These are phyloP conservation scores for Aleiodes sp. DNA, from an alignment of 1,140 invertebrate species.

Conservation along the genomic window DNA sequence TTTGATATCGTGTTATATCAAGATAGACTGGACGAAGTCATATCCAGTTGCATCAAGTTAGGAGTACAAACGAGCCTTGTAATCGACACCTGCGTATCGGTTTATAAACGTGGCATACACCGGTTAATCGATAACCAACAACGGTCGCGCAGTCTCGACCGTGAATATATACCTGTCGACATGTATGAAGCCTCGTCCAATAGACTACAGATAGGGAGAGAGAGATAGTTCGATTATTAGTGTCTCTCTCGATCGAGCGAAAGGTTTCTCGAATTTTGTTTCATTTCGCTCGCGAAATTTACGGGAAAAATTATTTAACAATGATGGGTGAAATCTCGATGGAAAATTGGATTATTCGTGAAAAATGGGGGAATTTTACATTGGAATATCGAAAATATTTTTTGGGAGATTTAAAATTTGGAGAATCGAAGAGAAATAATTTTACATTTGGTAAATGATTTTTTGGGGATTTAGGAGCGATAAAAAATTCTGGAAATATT, in stretches of 20 bases:
- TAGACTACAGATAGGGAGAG: no score
- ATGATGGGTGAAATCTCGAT: no score
- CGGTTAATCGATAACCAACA: slow-evolving; percentile 11
- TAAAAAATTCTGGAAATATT: no score
- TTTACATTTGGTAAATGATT: no score
- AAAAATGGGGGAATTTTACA: no score
- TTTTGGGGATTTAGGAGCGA: no score
- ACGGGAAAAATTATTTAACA: no score
- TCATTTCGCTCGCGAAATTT: not conserved
- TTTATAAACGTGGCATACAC: slow-evolving; percentile 12
- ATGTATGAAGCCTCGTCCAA: not conserved
- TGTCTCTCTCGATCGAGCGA: not conserved
- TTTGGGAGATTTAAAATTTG: no score
- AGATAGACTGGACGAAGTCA: not conserved
- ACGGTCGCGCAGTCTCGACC: slow-evolving; percentile 12
- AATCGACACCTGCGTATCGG: slow-evolving; percentile 15
- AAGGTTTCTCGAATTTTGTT: not conserved
- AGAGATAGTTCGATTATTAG: not conserved
- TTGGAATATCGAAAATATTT: no score
- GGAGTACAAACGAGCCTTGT: slow-evolving; percentile 13
- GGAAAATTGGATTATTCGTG: no score
- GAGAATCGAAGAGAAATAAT: no score
- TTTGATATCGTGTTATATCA: slow-evolving; percentile 4
- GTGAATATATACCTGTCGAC: slow-evolving; percentile 12
- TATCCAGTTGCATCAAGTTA: not conserved